phyloP scores from a whole-genome alignment of 2,797 vertebrate genomes.

The Syndactyla subalaris region DNA sequence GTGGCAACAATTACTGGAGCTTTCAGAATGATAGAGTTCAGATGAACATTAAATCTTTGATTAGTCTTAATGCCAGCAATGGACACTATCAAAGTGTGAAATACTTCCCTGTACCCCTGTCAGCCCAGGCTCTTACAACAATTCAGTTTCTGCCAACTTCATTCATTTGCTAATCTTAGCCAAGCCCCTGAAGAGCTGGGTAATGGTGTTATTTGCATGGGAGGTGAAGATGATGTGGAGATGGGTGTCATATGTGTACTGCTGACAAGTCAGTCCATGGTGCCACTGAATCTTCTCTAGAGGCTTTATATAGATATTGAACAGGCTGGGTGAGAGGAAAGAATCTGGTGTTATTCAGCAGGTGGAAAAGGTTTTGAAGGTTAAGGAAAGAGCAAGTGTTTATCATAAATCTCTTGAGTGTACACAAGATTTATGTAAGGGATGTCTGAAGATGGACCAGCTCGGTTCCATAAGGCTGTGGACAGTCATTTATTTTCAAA shows the following conservation, averaged over 20 bases:
- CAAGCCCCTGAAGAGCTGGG: constrained; percentile 39
- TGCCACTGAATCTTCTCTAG: constrained; percentile 34
- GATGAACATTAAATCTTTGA: not conserved
- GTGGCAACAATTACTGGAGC: not conserved
- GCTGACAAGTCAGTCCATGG: constrained; percentile 47
- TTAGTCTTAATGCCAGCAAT: not conserved
- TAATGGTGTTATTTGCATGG: constrained; percentile 44
- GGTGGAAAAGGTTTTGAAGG: constrained; percentile 62
- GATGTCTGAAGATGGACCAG: constrained; percentile 50
- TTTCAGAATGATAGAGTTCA: not conserved
- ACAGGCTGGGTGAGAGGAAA: constrained; percentile 26
- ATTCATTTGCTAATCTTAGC: constrained; percentile 38
- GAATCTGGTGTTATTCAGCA: constrained; percentile 51
- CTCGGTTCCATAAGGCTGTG: not conserved
- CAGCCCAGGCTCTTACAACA: not conserved
- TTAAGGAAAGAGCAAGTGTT: constrained; percentile 63
- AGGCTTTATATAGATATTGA: constrained; percentile 59
- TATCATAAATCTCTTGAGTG: constrained; percentile 58
- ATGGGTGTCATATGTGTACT: constrained; percentile 49
- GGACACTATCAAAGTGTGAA: not conserved
- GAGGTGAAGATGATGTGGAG: constrained; percentile 54
- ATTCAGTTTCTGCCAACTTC: not conserved
- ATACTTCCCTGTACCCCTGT: not conserved
- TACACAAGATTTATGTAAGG: constrained; percentile 34
- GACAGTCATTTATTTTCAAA: constrained; percentile 46